phyloP scores from a whole-genome alignment of 2,888 invertebrate species.

The Norana najaformis region DNA sequence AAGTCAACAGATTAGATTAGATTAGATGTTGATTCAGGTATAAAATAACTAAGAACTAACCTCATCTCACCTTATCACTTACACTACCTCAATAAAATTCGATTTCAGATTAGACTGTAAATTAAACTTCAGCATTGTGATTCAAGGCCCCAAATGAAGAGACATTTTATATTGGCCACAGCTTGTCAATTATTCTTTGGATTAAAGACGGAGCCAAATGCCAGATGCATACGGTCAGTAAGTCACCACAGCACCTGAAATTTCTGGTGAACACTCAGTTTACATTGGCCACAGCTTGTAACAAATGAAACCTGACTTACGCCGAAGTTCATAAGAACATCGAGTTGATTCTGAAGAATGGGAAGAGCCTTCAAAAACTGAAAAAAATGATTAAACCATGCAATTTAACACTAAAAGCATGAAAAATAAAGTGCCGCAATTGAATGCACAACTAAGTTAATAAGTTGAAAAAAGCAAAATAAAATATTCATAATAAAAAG shows the following conservation, averaged over 20 bases:
- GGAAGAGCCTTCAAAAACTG: constrained; percentile 90
- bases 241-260: neutral
- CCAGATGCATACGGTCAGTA: neutral
- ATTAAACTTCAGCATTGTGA: neutral
- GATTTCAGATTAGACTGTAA: neutral
- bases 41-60: neutral
- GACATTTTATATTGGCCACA: neutral
- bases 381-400: neutral
- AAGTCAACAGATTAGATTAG: too few relatives aligned
- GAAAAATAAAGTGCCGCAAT: neutral
- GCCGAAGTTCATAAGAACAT: constrained; percentile 93
- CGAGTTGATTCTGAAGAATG: constrained; percentile 90
- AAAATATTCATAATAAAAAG: neutral
- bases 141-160: neutral
- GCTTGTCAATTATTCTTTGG: neutral
- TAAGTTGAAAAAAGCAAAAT: neutral
- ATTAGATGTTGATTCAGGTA: too few relatives aligned
- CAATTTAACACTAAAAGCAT: neutral
- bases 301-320: constrained; percentile 53
- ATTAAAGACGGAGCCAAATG: neutral
- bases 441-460: neutral
- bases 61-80: neutral
- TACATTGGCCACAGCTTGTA: neutral
- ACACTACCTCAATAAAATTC: neutral
- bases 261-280: too few relatives aligned